Evolutionary conservation across 30 jellyfish, hydroid and myxozoan genomes (phyloP).

Genomic region (Aurelia aurita): DNA sequence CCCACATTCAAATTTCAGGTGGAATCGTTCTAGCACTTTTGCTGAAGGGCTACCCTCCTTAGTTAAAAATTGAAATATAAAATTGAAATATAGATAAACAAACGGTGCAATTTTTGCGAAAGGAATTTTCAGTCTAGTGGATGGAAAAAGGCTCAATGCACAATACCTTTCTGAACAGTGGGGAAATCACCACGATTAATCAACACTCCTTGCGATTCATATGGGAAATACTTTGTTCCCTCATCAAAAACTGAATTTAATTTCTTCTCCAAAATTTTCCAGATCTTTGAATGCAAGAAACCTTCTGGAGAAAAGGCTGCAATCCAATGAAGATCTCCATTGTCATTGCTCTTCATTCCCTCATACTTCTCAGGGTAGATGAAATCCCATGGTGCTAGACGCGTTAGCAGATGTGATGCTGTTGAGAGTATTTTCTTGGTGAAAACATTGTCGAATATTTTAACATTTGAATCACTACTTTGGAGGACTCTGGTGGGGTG

Average conservation of each 20-base stretch:
- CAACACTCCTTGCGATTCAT: constrained; percentile 52
- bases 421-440: constrained; percentile 11
- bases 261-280: constrained; percentile 47
- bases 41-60: no score
- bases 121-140: no score
- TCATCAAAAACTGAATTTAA: constrained; percentile 19
- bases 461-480: neutral
- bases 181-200: constrained; percentile 85
- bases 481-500: constrained; percentile 27
- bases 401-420: constrained; percentile 19
- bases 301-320: constrained; percentile 62
- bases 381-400: constrained; percentile 66
- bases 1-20: no score
- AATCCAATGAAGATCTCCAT: constrained; percentile 74
- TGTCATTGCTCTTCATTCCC: constrained; percentile 50
- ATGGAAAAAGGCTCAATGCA: no score
- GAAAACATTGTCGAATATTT: constrained; percentile 36
- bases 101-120: no score
- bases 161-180: constrained; percentile 63
- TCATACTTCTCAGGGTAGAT: constrained; percentile 60
- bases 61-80: no score
- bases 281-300: constrained; percentile 54
- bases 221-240: constrained; percentile 55
- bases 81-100: no score
- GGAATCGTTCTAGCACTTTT: no score